Conservation (phyloP, 1,140 invertebrate species). For the Yoshiicerus persimilis region DNA sequence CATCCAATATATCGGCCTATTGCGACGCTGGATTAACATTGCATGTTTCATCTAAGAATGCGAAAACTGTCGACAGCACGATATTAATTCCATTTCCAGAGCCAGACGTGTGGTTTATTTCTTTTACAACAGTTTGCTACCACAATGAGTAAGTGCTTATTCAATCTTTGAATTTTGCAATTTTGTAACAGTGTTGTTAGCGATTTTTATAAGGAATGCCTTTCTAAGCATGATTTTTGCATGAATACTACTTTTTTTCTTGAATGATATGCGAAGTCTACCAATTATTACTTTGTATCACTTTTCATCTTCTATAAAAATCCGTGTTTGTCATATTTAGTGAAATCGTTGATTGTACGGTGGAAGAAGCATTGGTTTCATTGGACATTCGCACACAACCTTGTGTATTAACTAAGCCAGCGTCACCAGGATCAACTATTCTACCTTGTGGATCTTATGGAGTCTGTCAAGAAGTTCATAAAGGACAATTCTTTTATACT, state of each 20-base stretch:
- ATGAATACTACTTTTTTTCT: too few species aligned
- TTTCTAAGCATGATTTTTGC: too few species aligned
- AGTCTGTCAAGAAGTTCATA: constrained; percentile 59
- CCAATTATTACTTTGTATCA: background rate
- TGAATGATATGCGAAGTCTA: background rate
- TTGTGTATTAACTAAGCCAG: constrained; percentile 57
- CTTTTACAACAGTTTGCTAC: constrained; percentile 56
- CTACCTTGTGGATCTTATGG: constrained; percentile 58
- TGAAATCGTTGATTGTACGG: constrained; percentile 52
- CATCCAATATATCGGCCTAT: constrained; percentile 59
- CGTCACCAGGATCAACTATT: background rate
- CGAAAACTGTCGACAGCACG: constrained; percentile 51
- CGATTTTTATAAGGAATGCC: too few species aligned
- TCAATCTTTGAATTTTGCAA: too few species aligned
- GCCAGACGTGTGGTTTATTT: constrained; percentile 73
- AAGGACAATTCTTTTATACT: constrained; percentile 63
- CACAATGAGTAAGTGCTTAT: constrained; percentile 30
- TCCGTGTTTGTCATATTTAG: constrained; percentile 44
- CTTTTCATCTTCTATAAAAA: background rate
- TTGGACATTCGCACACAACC: constrained; percentile 71
- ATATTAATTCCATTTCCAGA: constrained; percentile 76
- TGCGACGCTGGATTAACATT: constrained; percentile 62
- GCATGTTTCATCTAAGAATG: constrained; percentile 57
- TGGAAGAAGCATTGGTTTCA: constrained; percentile 67
- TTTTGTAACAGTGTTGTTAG: too few species aligned